phyloP scores from a whole-genome alignment of 2,888 invertebrate species.

The Athalia circularis region DNA sequence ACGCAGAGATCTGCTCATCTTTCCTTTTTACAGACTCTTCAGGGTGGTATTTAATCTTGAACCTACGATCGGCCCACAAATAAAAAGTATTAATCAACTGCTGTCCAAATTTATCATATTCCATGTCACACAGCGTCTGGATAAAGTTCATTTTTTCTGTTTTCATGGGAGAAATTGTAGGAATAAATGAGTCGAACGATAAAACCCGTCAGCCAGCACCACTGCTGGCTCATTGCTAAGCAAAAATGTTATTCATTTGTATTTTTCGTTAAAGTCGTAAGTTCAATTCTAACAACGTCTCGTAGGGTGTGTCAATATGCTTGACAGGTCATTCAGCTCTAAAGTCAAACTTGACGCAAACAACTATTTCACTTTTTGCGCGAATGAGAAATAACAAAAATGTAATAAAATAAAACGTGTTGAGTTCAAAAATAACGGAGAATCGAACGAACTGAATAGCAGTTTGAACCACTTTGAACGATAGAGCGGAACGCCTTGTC shows the following conservation, averaged over 20 bases:
- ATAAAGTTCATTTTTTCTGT: background rate
- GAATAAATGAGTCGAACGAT: no score
- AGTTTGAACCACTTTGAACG: background rate
- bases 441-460: background rate
- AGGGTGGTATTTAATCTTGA: slow-evolving; percentile 99
- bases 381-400: no score
- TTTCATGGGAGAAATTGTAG: background rate
- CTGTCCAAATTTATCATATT: background rate
- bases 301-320: no score
- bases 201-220: no score
- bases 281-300: no score
- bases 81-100: slow-evolving; percentile 52
- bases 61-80: slow-evolving; percentile 81
- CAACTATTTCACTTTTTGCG: no score
- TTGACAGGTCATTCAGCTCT: no score
- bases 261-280: no score
- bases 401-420: background rate
- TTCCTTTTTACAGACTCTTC: slow-evolving; percentile 94
- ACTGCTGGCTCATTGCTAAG: no score
- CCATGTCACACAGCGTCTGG: no score
- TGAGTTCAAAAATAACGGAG: background rate
- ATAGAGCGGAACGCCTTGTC: background rate
- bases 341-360: no score
- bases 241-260: no score
- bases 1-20: slow-evolving; percentile 87